Evolutionary conservation across 53 echinoderm and acorn worm species (phyloP), one percentile per base, ranked within the genome.

Genomic region (Mesocentrotus franciscanus): DNA sequence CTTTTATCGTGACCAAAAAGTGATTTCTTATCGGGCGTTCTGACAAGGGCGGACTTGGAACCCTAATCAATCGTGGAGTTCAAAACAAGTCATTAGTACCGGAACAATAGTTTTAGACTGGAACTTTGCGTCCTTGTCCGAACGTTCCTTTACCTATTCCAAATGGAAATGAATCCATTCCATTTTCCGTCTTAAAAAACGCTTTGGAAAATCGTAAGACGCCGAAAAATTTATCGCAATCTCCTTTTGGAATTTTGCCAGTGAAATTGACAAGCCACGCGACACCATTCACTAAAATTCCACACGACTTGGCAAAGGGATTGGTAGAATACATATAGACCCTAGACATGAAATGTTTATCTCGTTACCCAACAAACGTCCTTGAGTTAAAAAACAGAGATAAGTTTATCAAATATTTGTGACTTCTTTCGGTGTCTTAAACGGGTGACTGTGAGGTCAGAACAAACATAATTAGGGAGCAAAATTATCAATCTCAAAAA

Each of bases 381-480:
- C 29, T 75, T 13, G 17, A 61, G 61, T 61, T 61, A 2, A 10
- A 14, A 79, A 18, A 39, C 17, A 18, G 4, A 79, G 39, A 79
- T 79, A 79, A 79, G 6, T 79, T n/a, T 79, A 79, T 79, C 79
- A 79, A 78, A 78, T 78, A 78, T 78, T 78, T 36, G 78, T 27
- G 27, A 29, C 75, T 15, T 79, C 79, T 79, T 35, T 39, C 36
- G 39, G 39, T 36, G 35, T 79, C 79, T 35, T 79, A 36, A 79
- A 36, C 39, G 39, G 39, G 39, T 79, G 17, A 79, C 35, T 39
- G 79, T 17, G 20, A 79, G 15, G 79, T 35, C 79, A 39, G 10
- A 18, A 15, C 79, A 79, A 75, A 75, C 8, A 75, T 30, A 26
- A 75, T 75, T 29, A 75, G 8, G 29, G 75, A 13, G 32, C 14